Conservation (phyloP, 2,888 invertebrate species). For the Phania funesta region DNA sequence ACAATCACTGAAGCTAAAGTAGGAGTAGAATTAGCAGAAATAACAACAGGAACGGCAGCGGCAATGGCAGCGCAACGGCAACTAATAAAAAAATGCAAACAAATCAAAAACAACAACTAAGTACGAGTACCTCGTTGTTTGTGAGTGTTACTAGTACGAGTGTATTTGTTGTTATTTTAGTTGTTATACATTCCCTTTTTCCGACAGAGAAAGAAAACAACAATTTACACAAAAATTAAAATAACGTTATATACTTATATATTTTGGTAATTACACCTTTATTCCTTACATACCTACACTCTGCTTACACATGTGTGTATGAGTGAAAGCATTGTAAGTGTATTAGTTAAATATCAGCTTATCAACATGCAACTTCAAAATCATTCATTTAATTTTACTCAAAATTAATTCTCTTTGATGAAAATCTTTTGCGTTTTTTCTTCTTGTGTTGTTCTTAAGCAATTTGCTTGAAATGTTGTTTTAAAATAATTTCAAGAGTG, state of each 20-base stretch:
- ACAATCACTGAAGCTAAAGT: background rate
- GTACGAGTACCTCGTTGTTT: constrained; percentile 27
- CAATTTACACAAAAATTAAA: background rate
- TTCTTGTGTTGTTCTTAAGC: background rate
- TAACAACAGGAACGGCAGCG: constrained; percentile 55
- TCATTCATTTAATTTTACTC: constrained; percentile 53
- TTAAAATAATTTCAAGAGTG: constrained; percentile 40
- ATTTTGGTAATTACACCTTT: constrained; percentile 51
- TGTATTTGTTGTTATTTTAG: constrained; percentile 28
- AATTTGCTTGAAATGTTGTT: constrained; percentile 46
- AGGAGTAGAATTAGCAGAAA: constrained; percentile 45
- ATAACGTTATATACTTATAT: background rate
- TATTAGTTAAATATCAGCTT: constrained; percentile 49
- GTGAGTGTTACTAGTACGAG: constrained; percentile 1
- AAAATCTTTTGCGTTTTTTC: constrained; percentile 22
- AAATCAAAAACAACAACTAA: constrained; percentile 40
- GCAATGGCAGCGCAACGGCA: too few species aligned
- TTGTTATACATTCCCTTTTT: constrained; percentile 35
- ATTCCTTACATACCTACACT: background rate
- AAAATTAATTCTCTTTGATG: constrained; percentile 47
- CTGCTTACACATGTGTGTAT: background rate
- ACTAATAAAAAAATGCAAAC: constrained; percentile 48
- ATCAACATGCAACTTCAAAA: constrained; percentile 65
- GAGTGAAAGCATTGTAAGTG: constrained; percentile 1
- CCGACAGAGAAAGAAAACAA: constrained; percentile 25